Conservation (phyloP, 1,140 invertebrate species). For the Pseudomyrmex gracilis region DNA sequence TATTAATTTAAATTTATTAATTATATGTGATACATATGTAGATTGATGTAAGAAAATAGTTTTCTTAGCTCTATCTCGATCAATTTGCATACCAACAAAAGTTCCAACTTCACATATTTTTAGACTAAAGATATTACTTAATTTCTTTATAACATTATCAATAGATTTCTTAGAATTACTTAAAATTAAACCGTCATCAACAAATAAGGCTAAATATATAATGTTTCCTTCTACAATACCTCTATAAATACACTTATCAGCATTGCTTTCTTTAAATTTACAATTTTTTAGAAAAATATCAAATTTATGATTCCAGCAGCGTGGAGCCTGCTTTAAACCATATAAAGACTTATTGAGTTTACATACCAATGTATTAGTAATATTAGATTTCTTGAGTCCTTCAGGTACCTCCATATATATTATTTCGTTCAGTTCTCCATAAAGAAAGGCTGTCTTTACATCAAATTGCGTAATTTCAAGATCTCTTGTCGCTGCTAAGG, state of each 20-base stretch:
- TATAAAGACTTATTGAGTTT: conserved; percentile 72
- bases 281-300: conserved; percentile 20
- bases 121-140: conserved; percentile 55
- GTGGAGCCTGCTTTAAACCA: conserved; percentile 67
- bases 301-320: conserved; percentile 60
- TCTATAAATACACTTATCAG: conserved; percentile 52
- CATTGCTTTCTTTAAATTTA: conserved; percentile 44
- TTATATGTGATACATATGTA: no score
- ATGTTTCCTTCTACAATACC: neutral
- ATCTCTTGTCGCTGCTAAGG: neutral
- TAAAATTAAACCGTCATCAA: conserved; percentile 57
- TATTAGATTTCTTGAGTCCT: conserved; percentile 54
- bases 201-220: conserved; percentile 55
- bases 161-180: neutral
- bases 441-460: conserved; percentile 11
- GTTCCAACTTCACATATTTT: conserved; percentile 29
- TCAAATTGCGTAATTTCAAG: conserved; percentile 40
- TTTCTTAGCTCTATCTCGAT: no score
- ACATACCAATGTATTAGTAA: conserved; percentile 35
- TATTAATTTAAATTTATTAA: no score
- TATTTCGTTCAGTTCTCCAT: conserved; percentile 24
- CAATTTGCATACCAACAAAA: no score
- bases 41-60: no score
- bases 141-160: neutral
- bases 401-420: conserved; percentile 78